phyloP scores from a whole-genome alignment of 2,888 invertebrate species.

The Timandra comae region DNA sequence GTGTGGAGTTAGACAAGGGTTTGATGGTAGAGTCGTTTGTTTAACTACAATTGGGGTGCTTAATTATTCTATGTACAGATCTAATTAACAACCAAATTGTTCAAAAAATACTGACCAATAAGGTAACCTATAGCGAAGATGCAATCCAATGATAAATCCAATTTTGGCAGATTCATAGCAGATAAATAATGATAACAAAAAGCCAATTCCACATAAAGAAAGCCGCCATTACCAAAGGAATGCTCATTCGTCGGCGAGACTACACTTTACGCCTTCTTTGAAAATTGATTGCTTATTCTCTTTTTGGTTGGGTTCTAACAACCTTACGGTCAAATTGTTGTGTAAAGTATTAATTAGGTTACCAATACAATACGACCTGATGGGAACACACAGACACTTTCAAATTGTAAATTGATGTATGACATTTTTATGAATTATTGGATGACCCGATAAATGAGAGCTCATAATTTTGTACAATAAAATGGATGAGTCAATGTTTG shows the following conservation, averaged over 20 bases:
- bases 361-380: slow-evolving; percentile 7
- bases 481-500: slow-evolving; percentile 39
- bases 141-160: no score
- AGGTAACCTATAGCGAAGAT: no score
- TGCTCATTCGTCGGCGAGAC: slow-evolving; percentile 44
- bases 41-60: no score
- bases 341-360: slow-evolving; percentile 43
- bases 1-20: no score
- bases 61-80: no score
- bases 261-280: slow-evolving; percentile 51
- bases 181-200: slow-evolving; percentile 1
- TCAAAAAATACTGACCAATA: no score
- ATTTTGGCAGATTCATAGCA: no score
- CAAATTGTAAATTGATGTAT: slow-evolving; percentile 33
- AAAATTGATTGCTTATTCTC: slow-evolving; percentile 53
- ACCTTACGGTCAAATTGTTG: slow-evolving; percentile 40
- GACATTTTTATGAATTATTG: slow-evolving; percentile 30
- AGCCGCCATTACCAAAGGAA: slow-evolving; percentile 42
- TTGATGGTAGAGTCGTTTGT: no score
- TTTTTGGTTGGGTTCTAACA: slow-evolving; percentile 48
- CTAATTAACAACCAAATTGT: no score
- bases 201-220: no score
- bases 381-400: slow-evolving; percentile 20
- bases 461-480: slow-evolving; percentile 24
- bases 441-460: slow-evolving; percentile 32